Percentiles rank a stretch among this genome's conserved stretches.
Conservation (phyloP, 2,888 invertebrate genomes). For the Mythimna vitellina region DNA sequence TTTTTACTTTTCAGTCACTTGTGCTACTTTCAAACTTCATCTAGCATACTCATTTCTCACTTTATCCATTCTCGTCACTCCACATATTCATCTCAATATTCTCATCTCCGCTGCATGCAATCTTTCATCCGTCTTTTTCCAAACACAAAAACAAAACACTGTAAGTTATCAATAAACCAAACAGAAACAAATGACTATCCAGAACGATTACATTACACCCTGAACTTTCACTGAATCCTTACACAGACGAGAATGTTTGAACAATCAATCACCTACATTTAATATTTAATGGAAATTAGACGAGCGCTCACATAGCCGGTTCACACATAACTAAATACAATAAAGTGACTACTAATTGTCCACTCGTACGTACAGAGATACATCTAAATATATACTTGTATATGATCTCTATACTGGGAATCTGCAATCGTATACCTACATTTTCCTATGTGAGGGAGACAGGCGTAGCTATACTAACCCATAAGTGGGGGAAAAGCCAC, state of each 20-base stretch:
- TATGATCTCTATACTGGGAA: conserved; percentile 15
- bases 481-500: background rate
- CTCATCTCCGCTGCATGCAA: too few species aligned
- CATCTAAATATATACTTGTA: background rate
- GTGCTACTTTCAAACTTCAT: too few species aligned
- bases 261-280: conserved; percentile 34
- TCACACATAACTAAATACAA: conserved; percentile 50
- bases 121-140: too few species aligned
- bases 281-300: conserved; percentile 21
- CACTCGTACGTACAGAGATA: conserved; percentile 39
- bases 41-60: too few species aligned
- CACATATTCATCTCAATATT: too few species aligned
- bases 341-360: conserved; percentile 42
- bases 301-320: conserved; percentile 40
- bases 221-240: background rate
- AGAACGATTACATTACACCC: too few species aligned
- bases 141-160: conserved; percentile 3
- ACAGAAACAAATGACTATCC: background rate
- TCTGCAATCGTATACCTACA: conserved; percentile 7
- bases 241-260: background rate
- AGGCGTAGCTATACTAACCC: background rate
- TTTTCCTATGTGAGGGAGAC: background rate
- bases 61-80: too few species aligned
- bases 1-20: too few species aligned
- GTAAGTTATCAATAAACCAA: background rate